phyloP scores from a whole-genome alignment of 2,113 vertebrate genomes.

The Phocoena phocoena region DNA sequence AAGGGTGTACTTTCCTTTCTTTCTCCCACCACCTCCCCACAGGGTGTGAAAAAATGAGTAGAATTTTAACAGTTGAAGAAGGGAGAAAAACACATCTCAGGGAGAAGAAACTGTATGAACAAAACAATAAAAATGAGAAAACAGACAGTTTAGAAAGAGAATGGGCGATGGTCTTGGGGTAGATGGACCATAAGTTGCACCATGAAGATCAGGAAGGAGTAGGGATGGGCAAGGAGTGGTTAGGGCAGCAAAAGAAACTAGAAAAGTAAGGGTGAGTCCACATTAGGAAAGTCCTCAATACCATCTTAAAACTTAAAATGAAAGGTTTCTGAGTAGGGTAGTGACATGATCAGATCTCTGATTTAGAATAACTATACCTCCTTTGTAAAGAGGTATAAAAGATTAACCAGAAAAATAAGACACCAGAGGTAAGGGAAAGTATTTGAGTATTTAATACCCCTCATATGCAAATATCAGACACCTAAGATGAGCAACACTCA shows the following conservation, averaged over 20 bases:
- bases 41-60: neutral
- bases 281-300: neutral
- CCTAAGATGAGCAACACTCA: neutral
- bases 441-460: neutral
- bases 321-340: neutral
- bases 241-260: neutral
- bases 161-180: neutral
- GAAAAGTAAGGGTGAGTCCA: neutral
- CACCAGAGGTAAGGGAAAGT: neutral
- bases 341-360: neutral
- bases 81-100: neutral
- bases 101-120: neutral
- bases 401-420: neutral
- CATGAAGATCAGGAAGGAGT: neutral
- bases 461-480: neutral
- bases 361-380: neutral
- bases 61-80: neutral
- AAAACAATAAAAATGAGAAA: neutral
- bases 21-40: no score
- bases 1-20: neutral
- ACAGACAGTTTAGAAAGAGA: neutral
- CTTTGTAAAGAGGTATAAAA: neutral
- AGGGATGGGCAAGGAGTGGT: neutral
- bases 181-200: neutral
- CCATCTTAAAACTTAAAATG: neutral